These are phyloP conservation scores for Orius insidiosus DNA, from an alignment of 1,140 invertebrate species.

Conservation along the genomic window DNA sequence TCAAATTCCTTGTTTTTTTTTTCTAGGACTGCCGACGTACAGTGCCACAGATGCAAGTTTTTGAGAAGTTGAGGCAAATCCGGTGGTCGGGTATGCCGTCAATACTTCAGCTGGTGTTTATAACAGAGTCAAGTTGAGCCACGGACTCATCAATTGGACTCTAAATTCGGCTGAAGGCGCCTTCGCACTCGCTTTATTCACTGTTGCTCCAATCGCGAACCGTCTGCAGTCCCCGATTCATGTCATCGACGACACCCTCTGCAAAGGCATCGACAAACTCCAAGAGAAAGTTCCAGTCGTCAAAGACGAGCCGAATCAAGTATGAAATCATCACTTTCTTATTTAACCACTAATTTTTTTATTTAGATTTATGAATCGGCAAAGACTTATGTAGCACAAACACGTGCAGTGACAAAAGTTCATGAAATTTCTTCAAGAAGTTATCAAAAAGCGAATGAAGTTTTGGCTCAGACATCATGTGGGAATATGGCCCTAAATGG, in stretches of 20 bases:
- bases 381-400: too few species aligned
- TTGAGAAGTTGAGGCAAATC: slow-evolving; percentile 34
- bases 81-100: slow-evolving; percentile 34
- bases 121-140: slow-evolving; percentile 32
- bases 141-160: slow-evolving; percentile 43
- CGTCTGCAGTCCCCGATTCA: slow-evolving; percentile 46
- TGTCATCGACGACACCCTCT: slow-evolving; percentile 53
- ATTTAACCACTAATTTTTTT: not conserved
- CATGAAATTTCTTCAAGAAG: too few species aligned
- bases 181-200: slow-evolving; percentile 37
- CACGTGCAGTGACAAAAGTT: too few species aligned
- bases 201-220: slow-evolving; percentile 40
- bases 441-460: too few species aligned
- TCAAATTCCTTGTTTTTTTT: not conserved
- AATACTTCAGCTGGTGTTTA: slow-evolving; percentile 35
- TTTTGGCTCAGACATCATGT: slow-evolving; percentile 26
- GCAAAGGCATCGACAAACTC: slow-evolving; percentile 56
- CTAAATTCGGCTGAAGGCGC: slow-evolving; percentile 45
- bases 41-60: slow-evolving; percentile 32
- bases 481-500: too few species aligned
- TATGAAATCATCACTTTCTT: slow-evolving; percentile 26
- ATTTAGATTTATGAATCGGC: slow-evolving; percentile 13
- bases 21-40: slow-evolving; percentile 8
- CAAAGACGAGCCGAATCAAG: slow-evolving; percentile 54
- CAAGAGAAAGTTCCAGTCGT: slow-evolving; percentile 58